A percentile compares a stretch with the other conserved stretches of the same genome.
phyloP scores from a whole-genome alignment of 1,140 invertebrate species.

The Nymphalis io region DNA sequence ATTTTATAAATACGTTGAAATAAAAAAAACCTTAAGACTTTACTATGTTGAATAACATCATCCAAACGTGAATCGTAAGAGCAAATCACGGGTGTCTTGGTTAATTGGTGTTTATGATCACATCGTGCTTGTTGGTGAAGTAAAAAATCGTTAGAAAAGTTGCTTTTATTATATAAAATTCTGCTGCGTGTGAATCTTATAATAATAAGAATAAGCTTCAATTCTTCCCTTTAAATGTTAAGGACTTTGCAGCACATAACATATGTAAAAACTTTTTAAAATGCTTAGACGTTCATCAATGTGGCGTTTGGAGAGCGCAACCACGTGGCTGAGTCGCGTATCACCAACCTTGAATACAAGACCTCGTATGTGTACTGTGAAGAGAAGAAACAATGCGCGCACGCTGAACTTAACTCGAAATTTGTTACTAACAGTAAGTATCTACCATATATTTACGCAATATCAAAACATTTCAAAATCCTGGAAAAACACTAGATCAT shows the following conservation, averaged over 20 bases:
- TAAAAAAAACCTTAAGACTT: too few relatives aligned
- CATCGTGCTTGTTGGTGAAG: too few relatives aligned
- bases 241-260: too few relatives aligned
- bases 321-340: slow-evolving; percentile 84
- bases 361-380: slow-evolving; percentile 87
- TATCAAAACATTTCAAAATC: background rate
- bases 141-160: too few relatives aligned
- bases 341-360: slow-evolving; percentile 86
- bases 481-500: background rate
- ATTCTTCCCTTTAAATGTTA: background rate
- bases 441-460: background rate
- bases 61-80: too few relatives aligned
- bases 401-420: slow-evolving; percentile 85
- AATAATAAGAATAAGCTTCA: too few relatives aligned
- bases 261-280: background rate
- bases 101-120: too few relatives aligned
- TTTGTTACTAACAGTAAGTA: slow-evolving; percentile 79
- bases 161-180: too few relatives aligned
- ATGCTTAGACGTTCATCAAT: slow-evolving; percentile 76
- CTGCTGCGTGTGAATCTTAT: too few relatives aligned
- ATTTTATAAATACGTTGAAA: too few relatives aligned
- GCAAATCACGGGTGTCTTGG: too few relatives aligned
- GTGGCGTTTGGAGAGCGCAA: slow-evolving; percentile 78
- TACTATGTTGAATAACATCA: too few relatives aligned
- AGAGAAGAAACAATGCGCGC: slow-evolving; percentile 88